A percentile compares a stretch with the other conserved stretches of the same genome.
These are phyloP conservation scores for Nycticebus coucang DNA, from an alignment of 2,113 vertebrate species.

Conservation along the genomic window DNA sequence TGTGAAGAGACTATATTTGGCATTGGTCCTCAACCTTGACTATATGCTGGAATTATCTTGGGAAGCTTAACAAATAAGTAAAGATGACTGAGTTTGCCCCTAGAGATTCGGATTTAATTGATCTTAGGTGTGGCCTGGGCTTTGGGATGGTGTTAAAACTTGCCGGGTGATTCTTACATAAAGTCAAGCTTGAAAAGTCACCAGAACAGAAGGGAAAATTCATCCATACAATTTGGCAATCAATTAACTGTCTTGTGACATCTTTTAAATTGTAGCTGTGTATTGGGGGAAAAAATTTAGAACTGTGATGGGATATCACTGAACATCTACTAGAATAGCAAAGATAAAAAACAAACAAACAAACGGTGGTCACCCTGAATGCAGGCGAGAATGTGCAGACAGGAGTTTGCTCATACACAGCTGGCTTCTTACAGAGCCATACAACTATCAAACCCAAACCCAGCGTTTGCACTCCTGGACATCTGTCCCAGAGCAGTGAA, in stretches of 20 bases:
- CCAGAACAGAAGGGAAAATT: conserved; percentile 8
- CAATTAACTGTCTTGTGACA: neutral
- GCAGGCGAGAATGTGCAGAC: neutral
- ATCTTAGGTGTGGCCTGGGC: neutral
- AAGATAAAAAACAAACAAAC: neutral
- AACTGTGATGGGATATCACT: neutral
- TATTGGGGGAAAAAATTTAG: neutral
- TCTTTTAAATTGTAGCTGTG: neutral
- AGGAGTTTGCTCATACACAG: neutral
- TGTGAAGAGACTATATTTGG: neutral
- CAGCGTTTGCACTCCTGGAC: neutral
- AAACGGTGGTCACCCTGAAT: neutral
- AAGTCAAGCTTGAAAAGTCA: neutral
- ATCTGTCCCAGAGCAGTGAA: conserved; percentile 13
- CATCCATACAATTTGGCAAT: neutral
- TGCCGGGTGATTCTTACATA: neutral
- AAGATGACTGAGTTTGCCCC: neutral
- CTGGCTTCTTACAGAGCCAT: neutral
- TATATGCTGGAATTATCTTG: neutral
- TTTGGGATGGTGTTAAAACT: neutral
- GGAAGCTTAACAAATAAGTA: neutral
- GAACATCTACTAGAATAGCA: neutral
- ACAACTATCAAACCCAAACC: neutral
- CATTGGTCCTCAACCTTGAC: neutral
- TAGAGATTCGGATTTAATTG: neutral